A percentile compares a stretch with the other conserved stretches of the same genome.
These are phyloP conservation scores for Gymnorhina tibicen DNA, from an alignment of 2,113 vertebrate genomes.

Conservation along the genomic window DNA sequence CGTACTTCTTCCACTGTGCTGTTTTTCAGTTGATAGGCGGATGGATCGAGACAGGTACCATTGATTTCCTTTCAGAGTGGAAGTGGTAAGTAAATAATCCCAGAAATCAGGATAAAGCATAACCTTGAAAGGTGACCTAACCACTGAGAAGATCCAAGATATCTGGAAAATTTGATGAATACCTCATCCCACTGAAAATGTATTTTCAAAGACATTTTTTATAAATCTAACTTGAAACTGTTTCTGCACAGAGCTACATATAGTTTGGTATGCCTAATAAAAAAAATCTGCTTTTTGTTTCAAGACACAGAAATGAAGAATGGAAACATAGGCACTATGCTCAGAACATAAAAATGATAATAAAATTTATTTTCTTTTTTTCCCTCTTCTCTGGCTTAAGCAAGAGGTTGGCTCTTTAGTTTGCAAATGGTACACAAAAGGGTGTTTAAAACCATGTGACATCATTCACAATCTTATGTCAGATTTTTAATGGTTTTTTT, in stretches of 20 bases:
- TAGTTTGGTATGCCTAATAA: not conserved
- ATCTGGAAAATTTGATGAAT: not conserved
- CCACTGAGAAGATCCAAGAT: not conserved
- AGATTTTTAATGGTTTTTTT: not conserved
- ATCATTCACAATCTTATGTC: not conserved
- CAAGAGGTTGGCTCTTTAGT: not conserved
- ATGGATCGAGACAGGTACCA: not conserved
- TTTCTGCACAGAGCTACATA: not conserved
- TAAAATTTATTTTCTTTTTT: not conserved
- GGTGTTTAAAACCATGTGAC: not conserved
- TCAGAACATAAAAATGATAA: not conserved
- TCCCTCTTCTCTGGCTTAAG: not conserved
- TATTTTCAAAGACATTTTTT: not conserved
- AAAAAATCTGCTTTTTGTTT: not conserved
- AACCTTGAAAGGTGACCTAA: not conserved
- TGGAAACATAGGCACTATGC: not conserved
- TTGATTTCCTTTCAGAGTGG: not conserved
- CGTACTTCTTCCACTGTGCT: not conserved
- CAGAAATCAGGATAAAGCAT: not conserved
- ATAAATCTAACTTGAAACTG: not conserved
- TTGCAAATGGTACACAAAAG: not conserved
- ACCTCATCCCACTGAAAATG: not conserved
- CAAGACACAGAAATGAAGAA: not conserved
- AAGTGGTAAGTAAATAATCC: not conserved
- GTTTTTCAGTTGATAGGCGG: not conserved